Evolutionary conservation across 2,113 vertebrate genomes (phyloP), one percentile per base, ranked within the genome.

Genomic region (Lepus timidus): DNA sequence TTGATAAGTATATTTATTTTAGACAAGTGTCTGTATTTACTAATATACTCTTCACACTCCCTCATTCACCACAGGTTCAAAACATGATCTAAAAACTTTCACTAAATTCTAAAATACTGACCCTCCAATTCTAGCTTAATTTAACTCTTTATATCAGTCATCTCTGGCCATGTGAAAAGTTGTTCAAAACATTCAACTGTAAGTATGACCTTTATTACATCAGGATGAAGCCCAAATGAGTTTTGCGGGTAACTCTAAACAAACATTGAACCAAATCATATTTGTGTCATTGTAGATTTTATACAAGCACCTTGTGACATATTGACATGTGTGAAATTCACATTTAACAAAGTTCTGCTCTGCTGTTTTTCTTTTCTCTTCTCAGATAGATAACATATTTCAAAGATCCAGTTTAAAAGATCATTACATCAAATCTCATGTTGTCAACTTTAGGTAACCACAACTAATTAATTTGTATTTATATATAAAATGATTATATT

Each of bases 371-470:
- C 67, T 92, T 90, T 96, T 96, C 51, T 94, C 97, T 97, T 91
- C 89, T 98, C 97, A 98, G 98, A 71, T 98, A 84, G 88, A 97
- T 92, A 29, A 84, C 49, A 55, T 97, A 95, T 98, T 98, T 97
- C 96, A 78, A 82, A 94, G 55, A 14, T 98, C 98, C 89, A 96
- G 84, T 92, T 97, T 98, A 94, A 97, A 94, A 33, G 96, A 80
- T 80, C 96, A 96, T 55, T 98, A 97, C 73, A 88, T 98, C 96
- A 97, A 93, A 11, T 97, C 97, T 70, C 97, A 98, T 1, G 98
- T 97, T 85, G 88, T 98, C 91, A 97, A 81, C 68, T 71, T 98
- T 83, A 98, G 98, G 98, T 98, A 98, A 97, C 87, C n/a, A 88
- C 39, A 93, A 61, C 49, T 92, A 93, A 92, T 75, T 49, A 86